Evolutionary conservation across 1,140 invertebrate genomes (phyloP).

Genomic region (Drosophila santomea): DNA sequence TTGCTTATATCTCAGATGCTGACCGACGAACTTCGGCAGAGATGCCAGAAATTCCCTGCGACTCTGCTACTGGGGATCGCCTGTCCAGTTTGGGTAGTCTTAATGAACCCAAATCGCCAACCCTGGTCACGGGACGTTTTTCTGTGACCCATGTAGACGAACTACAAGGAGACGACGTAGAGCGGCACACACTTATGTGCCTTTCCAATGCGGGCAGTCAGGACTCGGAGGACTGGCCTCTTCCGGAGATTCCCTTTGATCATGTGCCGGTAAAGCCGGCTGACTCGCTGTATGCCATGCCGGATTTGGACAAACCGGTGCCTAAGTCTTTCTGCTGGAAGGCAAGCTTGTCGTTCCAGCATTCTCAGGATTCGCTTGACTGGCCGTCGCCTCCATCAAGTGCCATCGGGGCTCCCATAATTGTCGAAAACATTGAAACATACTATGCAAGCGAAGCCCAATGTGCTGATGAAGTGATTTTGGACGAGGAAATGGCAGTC

Average conservation of each 20-base stretch:
- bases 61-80: conserved; percentile 86
- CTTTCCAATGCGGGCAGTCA: conserved; percentile 86
- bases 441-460: conserved; percentile 92
- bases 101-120: conserved; percentile 85
- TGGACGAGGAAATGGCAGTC: conserved; percentile 85
- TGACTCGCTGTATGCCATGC: conserved; percentile 73
- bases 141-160: conserved; percentile 83
- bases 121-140: conserved; percentile 81
- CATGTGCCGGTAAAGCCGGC: conserved; percentile 78
- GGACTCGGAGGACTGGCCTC: conserved; percentile 89
- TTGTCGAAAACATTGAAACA: conserved; percentile 93
- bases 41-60: conserved; percentile 92
- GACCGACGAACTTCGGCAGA: conserved; percentile 92
- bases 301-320: conserved; percentile 80
- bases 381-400: conserved; percentile 92
- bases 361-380: conserved; percentile 87
- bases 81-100: conserved; percentile 79
- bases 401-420: conserved; percentile 87
- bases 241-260: conserved; percentile 87
- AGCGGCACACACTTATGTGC: conserved; percentile 78
- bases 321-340: conserved; percentile 84
- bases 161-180: conserved; percentile 64
- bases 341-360: conserved; percentile 76
- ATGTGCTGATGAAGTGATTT: conserved; percentile 88
- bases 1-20: conserved; percentile 90